Evolutionary conservation across 2,113 vertebrate genomes (phyloP).

Genomic region (Spheniscus mendiculus): DNA sequence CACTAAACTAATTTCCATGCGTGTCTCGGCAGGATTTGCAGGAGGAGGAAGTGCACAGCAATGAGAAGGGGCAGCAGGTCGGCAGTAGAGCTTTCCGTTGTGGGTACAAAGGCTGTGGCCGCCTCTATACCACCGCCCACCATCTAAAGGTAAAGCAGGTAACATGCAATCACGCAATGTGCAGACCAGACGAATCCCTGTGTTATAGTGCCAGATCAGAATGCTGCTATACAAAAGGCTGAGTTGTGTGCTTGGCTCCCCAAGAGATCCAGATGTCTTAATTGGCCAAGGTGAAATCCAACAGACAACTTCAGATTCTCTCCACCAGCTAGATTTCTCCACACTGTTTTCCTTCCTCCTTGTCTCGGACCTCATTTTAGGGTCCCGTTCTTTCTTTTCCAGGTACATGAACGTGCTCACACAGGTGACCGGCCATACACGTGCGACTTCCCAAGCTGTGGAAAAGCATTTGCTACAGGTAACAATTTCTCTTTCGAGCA

Average conservation of each 20-base stretch:
- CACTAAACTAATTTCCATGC: not conserved
- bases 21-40: slow-evolving; percentile 66
- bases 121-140: slow-evolving; percentile 83
- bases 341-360: not conserved
- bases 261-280: not conserved
- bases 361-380: not conserved
- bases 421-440: slow-evolving; percentile 80
- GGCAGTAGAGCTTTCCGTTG: slow-evolving; percentile 78
- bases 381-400: not conserved
- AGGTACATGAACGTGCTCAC: slow-evolving; percentile 84
- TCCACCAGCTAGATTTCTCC: not conserved
- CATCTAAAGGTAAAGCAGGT: slow-evolving; percentile 80
- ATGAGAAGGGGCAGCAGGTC: slow-evolving; percentile 66
- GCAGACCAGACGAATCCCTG: not conserved
- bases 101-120: slow-evolving; percentile 79
- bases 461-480: slow-evolving; percentile 85
- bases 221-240: not conserved
- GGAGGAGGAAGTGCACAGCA: slow-evolving; percentile 63
- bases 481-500: not conserved
- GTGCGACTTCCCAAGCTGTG: slow-evolving; percentile 78
- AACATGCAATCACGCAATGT: not conserved
- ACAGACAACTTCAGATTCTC: not conserved
- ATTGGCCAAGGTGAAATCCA: not conserved
- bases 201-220: not conserved
- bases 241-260: not conserved